A percentile compares a stretch with the other conserved stretches of the same genome.
phyloP scores from a whole-genome alignment of 2,888 invertebrate species.

The Heteropelma amictum region DNA sequence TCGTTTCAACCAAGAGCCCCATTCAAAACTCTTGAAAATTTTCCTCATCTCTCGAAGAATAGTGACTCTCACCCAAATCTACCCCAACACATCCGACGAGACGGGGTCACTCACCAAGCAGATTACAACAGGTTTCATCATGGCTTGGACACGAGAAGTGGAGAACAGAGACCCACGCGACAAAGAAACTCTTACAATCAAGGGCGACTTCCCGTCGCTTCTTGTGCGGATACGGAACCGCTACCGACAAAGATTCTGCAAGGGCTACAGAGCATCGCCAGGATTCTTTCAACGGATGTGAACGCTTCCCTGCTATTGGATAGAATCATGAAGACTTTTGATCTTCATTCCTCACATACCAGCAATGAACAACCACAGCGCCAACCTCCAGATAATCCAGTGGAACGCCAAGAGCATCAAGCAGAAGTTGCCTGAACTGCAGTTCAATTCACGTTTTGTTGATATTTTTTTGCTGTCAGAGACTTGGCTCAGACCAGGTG shows the following conservation, averaged over 20 bases:
- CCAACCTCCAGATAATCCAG: constrained; percentile 9
- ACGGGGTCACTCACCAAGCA: background rate
- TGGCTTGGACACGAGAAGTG: too few relatives aligned
- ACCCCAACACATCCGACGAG: background rate
- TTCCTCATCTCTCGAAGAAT: background rate
- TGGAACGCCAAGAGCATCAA: constrained; percentile 41
- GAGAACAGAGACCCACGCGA: too few relatives aligned
- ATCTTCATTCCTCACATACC: background rate
- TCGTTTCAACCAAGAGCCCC: background rate
- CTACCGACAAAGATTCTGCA: background rate
- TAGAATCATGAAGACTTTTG: background rate
- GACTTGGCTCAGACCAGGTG: constrained; percentile 22
- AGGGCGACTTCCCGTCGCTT: too few relatives aligned
- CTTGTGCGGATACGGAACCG: background rate
- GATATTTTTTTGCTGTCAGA: constrained; percentile 42
- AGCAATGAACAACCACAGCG: background rate
- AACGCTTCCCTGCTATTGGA: background rate
- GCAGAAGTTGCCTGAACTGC: constrained; percentile 23
- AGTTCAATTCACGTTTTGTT: constrained; percentile 8
- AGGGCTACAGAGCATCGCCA: background rate
- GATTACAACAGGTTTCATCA: too few relatives aligned
- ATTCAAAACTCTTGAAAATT: constrained; percentile 3
- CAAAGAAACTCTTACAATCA: too few relatives aligned
- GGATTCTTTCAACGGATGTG: background rate
- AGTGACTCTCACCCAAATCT: background rate